A percentile compares a stretch with the other conserved stretches of the same genome.
These are phyloP conservation scores for Emydura subglobosa DNA, from an alignment of 2,113 vertebrate genomes.

Conservation along the genomic window DNA sequence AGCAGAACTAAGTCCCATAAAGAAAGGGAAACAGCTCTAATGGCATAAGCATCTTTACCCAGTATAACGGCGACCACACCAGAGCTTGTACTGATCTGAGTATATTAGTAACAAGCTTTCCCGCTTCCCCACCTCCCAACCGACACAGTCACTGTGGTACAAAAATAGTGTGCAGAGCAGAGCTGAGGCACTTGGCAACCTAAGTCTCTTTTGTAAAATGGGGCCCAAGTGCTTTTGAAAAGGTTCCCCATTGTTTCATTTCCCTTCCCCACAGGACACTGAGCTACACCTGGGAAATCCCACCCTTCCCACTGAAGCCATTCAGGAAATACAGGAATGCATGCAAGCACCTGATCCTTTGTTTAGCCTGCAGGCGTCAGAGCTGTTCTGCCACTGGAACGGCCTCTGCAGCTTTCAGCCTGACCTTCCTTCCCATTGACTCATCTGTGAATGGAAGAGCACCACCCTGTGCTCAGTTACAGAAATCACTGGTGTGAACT, in stretches of 20 bases:
- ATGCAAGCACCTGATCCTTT: not conserved
- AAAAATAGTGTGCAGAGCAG: not conserved
- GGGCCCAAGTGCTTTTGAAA: not conserved
- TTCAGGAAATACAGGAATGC: not conserved
- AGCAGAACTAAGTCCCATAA: not conserved
- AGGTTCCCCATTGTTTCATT: not conserved
- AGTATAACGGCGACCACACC: no score
- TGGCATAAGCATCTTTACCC: no score
- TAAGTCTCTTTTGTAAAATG: not conserved
- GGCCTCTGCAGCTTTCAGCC: no score
- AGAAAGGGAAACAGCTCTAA: no score
- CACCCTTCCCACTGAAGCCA: not conserved
- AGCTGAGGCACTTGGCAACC: not conserved
- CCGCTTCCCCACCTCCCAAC: no score
- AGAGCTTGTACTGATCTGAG: no score
- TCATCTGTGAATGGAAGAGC: not conserved
- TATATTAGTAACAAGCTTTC: no score
- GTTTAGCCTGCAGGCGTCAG: not conserved
- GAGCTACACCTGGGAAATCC: not conserved
- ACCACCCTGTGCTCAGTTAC: not conserved
- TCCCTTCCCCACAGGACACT: not conserved
- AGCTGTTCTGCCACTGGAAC: no score
- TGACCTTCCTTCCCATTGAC: no score
- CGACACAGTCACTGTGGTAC: no score
- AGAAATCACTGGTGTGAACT: not conserved